phyloP scores from a whole-genome alignment of 2,113 vertebrate genomes.

The Pelecanus crispus region DNA sequence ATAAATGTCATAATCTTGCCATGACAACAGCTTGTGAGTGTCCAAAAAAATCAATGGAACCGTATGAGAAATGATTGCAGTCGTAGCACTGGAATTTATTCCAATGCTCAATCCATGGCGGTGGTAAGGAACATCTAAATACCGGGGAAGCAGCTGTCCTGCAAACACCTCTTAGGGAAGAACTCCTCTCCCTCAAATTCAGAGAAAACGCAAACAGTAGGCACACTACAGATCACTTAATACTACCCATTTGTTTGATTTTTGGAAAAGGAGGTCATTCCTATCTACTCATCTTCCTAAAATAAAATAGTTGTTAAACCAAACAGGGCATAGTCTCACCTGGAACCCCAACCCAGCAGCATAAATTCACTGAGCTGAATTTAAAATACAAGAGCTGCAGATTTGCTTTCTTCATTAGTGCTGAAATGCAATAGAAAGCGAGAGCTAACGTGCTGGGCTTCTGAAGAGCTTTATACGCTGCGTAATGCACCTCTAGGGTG shows the following conservation, averaged over 20 bases:
- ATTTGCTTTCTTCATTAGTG: not conserved
- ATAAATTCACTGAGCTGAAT: not conserved
- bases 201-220: not conserved
- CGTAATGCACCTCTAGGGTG: not conserved
- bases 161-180: not conserved
- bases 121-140: not conserved
- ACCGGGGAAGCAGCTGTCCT: not conserved
- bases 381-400: not conserved
- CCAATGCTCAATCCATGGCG: not conserved
- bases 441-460: not conserved
- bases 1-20: slow-evolving; percentile 40
- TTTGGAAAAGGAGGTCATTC: not conserved
- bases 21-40: slow-evolving; percentile 57
- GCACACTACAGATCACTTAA: not conserved
- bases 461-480: not conserved
- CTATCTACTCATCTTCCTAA: not conserved
- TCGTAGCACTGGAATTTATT: not conserved
- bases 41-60: slow-evolving; percentile 45
- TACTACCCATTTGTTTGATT: not conserved
- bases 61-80: slow-evolving; percentile 2
- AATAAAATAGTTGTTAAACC: not conserved
- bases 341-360: not conserved
- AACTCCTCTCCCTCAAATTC: not conserved
- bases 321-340: not conserved
- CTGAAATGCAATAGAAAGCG: not conserved